Conservation (phyloP, 2,888 invertebrate genomes). For the Meiosimyza decipiens region DNA sequence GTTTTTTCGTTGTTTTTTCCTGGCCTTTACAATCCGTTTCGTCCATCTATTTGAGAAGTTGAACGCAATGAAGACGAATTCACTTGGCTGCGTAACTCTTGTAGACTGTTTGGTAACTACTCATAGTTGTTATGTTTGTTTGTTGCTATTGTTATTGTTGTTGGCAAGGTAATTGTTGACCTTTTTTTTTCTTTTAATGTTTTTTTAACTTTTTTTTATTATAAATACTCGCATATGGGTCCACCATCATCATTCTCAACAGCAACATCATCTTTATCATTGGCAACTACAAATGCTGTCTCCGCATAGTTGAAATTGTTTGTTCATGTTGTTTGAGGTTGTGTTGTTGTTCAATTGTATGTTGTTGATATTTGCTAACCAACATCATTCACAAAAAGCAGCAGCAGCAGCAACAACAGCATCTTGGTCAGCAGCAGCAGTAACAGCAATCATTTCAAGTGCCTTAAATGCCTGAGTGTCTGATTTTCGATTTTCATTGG, state of each 20-base stretch:
- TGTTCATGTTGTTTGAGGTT: constrained; percentile 39
- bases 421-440: not conserved
- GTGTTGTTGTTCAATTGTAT: constrained; percentile 15
- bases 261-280: constrained; percentile 10
- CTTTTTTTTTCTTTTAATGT: constrained; percentile 11
- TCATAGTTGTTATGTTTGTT: constrained; percentile 17
- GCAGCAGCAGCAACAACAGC: not conserved
- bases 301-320: constrained; percentile 37
- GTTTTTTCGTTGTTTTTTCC: not conserved
- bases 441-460: constrained; percentile 17
- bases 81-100: not conserved
- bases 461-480: constrained; percentile 40
- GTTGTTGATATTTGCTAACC: constrained; percentile 41
- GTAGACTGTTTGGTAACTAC: constrained; percentile 36
- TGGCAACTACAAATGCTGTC: not conserved
- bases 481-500: constrained; percentile 42
- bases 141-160: constrained; percentile 39
- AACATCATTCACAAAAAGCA: constrained; percentile 31
- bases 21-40: constrained; percentile 4
- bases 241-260: not conserved
- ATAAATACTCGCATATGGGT: not conserved
- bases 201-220: constrained; percentile 2
- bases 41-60: constrained; percentile 8
- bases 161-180: constrained; percentile 33
- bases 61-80: not conserved